These are phyloP conservation scores for Plagodis pulveraria DNA, from an alignment of 2,888 invertebrate species.

Conservation along the genomic window DNA sequence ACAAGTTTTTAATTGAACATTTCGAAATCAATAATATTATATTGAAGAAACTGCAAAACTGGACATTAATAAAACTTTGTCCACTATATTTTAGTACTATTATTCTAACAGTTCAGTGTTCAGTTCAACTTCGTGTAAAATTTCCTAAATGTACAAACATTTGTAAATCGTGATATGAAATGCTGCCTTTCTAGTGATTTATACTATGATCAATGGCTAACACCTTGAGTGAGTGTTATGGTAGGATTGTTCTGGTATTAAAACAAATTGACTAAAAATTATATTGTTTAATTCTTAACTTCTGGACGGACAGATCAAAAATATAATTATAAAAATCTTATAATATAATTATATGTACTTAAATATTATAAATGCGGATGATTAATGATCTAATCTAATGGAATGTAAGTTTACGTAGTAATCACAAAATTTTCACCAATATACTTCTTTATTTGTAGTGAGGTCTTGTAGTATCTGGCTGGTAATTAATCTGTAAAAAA, in stretches of 20 bases:
- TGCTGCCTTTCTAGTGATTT: conserved; percentile 51
- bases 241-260: conserved; percentile 58
- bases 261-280: conserved; percentile 41
- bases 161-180: conserved; percentile 36
- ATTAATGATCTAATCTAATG: too few relatives aligned
- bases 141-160: conserved; percentile 3
- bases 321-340: too few relatives aligned
- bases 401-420: too few relatives aligned
- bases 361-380: too few relatives aligned
- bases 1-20: too few relatives aligned
- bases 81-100: too few relatives aligned
- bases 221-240: conserved; percentile 49
- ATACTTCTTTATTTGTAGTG: conserved; percentile 87
- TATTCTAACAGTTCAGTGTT: too few relatives aligned
- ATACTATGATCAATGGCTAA: conserved; percentile 42
- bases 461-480: conserved; percentile 87
- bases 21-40: too few relatives aligned
- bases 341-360: too few relatives aligned
- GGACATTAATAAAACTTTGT: too few relatives aligned
- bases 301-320: conserved; percentile 24
- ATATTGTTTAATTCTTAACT: conserved; percentile 26
- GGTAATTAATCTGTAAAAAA: conserved; percentile 84
- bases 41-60: too few relatives aligned
- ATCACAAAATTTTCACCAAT: conserved; percentile 82
- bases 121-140: conserved; percentile 6